Evolutionary conservation across 2,113 vertebrate species (phyloP).

Genomic region (Vulpes lagopus): DNA sequence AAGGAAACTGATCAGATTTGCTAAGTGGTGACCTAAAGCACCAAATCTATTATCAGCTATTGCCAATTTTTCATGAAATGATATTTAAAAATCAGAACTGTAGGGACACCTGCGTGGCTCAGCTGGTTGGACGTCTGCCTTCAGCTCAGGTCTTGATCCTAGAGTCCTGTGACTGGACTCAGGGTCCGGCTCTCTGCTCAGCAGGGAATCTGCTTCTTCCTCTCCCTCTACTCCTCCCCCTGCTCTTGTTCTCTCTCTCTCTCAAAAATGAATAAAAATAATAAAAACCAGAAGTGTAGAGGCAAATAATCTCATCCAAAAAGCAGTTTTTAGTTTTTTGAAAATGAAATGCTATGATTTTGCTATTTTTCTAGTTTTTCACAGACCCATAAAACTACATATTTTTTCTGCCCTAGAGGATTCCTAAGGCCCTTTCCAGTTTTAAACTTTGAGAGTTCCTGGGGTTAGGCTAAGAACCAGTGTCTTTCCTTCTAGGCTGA

Average conservation of each 20-base stretch:
- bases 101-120: no score
- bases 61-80: background rate
- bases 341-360: background rate
- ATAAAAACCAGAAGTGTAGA: background rate
- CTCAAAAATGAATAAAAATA: no score
- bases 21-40: background rate
- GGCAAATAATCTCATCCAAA: background rate
- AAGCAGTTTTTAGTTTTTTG: background rate
- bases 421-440: background rate
- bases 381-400: background rate
- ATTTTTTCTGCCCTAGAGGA: background rate
- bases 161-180: no score
- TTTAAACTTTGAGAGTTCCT: constrained; percentile 8
- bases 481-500: background rate
- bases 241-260: no score
- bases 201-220: no score
- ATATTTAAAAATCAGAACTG: background rate
- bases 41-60: background rate
- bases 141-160: no score
- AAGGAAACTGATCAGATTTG: background rate
- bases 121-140: no score
- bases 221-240: no score
- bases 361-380: constrained; percentile 2
- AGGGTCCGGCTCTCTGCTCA: no score
- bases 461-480: background rate